A percentile compares a stretch with the other conserved stretches of the same genome.
Evolutionary conservation across 1,140 invertebrate genomes (phyloP).

Genomic region (Musca domestica): DNA sequence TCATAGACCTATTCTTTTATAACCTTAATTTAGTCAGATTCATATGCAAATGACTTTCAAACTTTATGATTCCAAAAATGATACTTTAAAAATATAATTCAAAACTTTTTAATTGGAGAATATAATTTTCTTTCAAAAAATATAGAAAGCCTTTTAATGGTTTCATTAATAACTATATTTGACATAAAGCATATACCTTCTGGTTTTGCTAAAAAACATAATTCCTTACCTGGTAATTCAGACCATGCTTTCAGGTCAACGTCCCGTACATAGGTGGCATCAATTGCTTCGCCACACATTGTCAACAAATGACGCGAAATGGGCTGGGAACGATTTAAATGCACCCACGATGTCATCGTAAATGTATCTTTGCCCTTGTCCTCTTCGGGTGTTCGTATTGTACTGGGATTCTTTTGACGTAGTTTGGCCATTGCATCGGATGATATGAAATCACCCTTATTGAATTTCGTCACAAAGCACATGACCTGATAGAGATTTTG

Average conservation of each 20-base stretch:
- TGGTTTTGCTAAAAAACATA: no score
- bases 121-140: no score
- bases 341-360: slow-evolving; percentile 77
- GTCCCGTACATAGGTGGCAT: slow-evolving; percentile 74
- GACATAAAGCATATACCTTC: no score
- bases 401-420: slow-evolving; percentile 86
- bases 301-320: slow-evolving; percentile 73
- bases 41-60: no score
- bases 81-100: no score
- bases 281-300: slow-evolving; percentile 73
- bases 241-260: slow-evolving; percentile 77
- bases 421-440: slow-evolving; percentile 96
- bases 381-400: slow-evolving; percentile 82
- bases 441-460: slow-evolving; percentile 90
- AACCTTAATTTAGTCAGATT: no score
- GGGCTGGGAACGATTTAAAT: slow-evolving; percentile 64
- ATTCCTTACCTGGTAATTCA: slow-evolving; percentile 66
- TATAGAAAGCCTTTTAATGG: no score
- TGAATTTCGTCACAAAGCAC: slow-evolving; percentile 88
- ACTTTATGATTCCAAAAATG: no score
- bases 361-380: slow-evolving; percentile 78
- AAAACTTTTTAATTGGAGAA: no score
- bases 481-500: slow-evolving; percentile 87
- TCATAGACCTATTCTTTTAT: no score
- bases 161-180: no score